phyloP scores from a whole-genome alignment of 64 coral and sea anemone genomes.

The Montipora foliosa region DNA sequence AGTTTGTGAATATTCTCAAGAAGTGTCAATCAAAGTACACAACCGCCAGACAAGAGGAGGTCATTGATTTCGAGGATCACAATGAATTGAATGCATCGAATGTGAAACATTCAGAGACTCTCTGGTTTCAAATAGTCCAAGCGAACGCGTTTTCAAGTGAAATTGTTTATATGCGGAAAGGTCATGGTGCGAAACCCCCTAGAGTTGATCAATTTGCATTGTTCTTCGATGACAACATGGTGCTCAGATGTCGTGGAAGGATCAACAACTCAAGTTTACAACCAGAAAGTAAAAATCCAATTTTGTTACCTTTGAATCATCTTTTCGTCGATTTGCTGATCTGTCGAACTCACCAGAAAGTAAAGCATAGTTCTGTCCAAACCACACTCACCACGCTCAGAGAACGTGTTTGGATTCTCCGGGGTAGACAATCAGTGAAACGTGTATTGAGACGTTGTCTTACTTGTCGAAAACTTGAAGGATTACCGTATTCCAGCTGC shows the following conservation, averaged over 20 bases:
- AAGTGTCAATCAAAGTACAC: constrained; percentile 3
- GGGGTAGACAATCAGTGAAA: not conserved
- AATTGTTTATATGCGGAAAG: too few species aligned
- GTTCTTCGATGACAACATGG: not conserved
- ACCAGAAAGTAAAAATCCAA: not conserved
- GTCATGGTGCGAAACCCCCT: too few species aligned
- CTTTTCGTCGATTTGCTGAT: constrained; percentile 37
- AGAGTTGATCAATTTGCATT: not conserved
- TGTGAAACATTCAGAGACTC: not conserved
- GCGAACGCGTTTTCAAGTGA: too few species aligned
- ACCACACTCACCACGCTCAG: not conserved
- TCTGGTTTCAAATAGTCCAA: too few species aligned
- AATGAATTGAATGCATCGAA: not conserved
- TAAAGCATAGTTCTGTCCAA: constrained; percentile 22
- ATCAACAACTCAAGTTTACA: constrained; percentile 17
- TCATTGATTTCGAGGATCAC: not conserved
- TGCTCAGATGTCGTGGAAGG: constrained; percentile 16
- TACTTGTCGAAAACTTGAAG: too few species aligned
- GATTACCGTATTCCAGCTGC: too few species aligned
- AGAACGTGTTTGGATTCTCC: too few species aligned
- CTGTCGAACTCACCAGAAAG: not conserved
- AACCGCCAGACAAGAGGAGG: not conserved
- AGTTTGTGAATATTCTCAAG: not conserved
- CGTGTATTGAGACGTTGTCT: too few species aligned
- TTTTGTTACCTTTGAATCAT: constrained; percentile 21